phyloP scores from a whole-genome alignment of 1,140 invertebrate species.

The Idris sp. region DNA sequence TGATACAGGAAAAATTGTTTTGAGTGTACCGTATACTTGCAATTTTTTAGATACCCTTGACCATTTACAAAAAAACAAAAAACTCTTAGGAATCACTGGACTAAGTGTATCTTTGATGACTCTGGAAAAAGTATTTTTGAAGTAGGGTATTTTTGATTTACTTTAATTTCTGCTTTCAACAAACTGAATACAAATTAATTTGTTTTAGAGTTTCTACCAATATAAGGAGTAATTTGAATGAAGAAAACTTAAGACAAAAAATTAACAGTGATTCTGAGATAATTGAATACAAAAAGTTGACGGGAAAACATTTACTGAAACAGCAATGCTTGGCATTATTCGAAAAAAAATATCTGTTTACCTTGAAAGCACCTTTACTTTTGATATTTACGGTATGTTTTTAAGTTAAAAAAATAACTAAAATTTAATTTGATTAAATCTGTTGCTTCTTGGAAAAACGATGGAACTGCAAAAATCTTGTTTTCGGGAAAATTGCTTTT shows the following conservation, averaged over 20 bases:
- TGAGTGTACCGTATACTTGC: slow-evolving; percentile 76
- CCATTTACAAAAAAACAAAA: slow-evolving; percentile 82
- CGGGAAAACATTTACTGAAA: neutral
- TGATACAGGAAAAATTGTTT: slow-evolving; percentile 70
- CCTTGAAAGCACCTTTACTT: neutral
- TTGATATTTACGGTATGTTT: slow-evolving; percentile 5
- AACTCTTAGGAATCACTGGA: slow-evolving; percentile 82
- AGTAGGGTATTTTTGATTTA: too few relatives aligned
- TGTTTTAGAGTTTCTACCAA: slow-evolving; percentile 25
- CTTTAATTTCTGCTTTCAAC: too few relatives aligned
- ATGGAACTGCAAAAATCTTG: too few relatives aligned
- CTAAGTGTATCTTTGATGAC: slow-evolving; percentile 89
- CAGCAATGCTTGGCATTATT: slow-evolving; percentile 8
- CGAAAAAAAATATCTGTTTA: slow-evolving; percentile 13
- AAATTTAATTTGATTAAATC: too few relatives aligned
- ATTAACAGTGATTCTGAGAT: neutral
- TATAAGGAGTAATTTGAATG: slow-evolving; percentile 14
- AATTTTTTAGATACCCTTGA: slow-evolving; percentile 82
- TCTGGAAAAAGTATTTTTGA: slow-evolving; percentile 91
- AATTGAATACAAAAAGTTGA: slow-evolving; percentile 8
- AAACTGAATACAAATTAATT: too few relatives aligned
- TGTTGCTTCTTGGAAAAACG: too few relatives aligned
- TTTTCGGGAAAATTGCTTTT: too few relatives aligned
- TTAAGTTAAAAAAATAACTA: too few relatives aligned
- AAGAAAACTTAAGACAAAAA: slow-evolving; percentile 15